phyloP scores from a whole-genome alignment of 2,797 vertebrate genomes.

The Oreortyx pictus region DNA sequence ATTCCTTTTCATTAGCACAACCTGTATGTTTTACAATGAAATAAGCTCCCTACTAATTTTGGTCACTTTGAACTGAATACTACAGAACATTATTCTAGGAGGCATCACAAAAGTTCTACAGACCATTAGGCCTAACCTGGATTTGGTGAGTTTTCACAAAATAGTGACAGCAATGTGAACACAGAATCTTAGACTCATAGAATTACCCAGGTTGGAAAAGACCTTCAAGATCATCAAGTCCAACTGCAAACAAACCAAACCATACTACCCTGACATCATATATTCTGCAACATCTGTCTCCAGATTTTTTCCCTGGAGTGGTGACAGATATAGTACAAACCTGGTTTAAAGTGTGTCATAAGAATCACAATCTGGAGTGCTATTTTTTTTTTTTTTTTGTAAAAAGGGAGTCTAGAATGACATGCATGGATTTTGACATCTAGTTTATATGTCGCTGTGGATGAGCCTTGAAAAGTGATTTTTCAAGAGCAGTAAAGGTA shows the following conservation, averaged over 20 bases:
- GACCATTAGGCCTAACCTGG: neutral
- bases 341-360: neutral
- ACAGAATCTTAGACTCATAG: too few species aligned
- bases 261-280: neutral
- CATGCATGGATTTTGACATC: neutral
- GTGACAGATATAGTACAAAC: neutral
- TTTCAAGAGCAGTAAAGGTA: neutral
- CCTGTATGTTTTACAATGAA: neutral
- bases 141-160: neutral
- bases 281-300: neutral
- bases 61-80: neutral
- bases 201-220: too few species aligned
- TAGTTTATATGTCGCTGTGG: neutral
- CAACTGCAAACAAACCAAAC: too few species aligned
- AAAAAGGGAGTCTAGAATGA: neutral
- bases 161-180: neutral
- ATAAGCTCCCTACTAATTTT: neutral
- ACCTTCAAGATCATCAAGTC: too few species aligned
- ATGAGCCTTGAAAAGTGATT: neutral
- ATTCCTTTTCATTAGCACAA: neutral
- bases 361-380: neutral
- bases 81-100: neutral
- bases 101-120: neutral
- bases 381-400: neutral
- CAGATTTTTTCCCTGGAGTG: rapidly evolving